These are phyloP conservation scores for Crotalus viridis DNA, from an alignment of 2,113 vertebrate species.

Conservation along the genomic window DNA sequence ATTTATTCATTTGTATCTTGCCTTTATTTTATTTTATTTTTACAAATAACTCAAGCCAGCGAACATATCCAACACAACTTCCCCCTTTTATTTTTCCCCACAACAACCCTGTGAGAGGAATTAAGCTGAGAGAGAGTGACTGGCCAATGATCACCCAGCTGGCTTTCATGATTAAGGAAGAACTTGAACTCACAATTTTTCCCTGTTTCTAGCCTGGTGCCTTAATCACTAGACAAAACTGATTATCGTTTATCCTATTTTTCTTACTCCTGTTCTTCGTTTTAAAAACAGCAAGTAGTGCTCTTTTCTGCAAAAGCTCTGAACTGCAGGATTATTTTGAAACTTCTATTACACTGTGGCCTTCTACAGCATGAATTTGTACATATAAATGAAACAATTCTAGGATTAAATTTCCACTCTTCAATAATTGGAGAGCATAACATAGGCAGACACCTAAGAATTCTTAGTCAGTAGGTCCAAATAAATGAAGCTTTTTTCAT, in stretches of 20 bases:
- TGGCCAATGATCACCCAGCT: background rate
- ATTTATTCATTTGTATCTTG: background rate
- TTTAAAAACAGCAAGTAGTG: background rate
- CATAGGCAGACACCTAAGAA: constrained; percentile 2
- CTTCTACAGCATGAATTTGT: constrained; percentile 1
- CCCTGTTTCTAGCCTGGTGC: background rate
- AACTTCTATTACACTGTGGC: background rate
- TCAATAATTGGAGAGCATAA: constrained; percentile 9
- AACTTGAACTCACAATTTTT: background rate
- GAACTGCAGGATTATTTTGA: background rate
- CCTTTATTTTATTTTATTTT: background rate
- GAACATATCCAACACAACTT: background rate
- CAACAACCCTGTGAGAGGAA: background rate
- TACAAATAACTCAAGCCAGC: background rate
- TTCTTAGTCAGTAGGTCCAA: constrained; percentile 12
- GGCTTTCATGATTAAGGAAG: background rate
- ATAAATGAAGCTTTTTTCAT: constrained; percentile 35
- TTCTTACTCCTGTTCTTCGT: constrained; percentile 1
- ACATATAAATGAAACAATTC: constrained; percentile 25
- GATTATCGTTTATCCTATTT: background rate
- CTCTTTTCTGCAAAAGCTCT: background rate
- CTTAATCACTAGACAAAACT: background rate
- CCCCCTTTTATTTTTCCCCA: background rate
- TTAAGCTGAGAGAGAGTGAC: background rate
- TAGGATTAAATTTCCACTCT: constrained; percentile 11